Conservation (phyloP, 92 coral and sea anemone species). For the Pocillopora meandrina region DNA sequence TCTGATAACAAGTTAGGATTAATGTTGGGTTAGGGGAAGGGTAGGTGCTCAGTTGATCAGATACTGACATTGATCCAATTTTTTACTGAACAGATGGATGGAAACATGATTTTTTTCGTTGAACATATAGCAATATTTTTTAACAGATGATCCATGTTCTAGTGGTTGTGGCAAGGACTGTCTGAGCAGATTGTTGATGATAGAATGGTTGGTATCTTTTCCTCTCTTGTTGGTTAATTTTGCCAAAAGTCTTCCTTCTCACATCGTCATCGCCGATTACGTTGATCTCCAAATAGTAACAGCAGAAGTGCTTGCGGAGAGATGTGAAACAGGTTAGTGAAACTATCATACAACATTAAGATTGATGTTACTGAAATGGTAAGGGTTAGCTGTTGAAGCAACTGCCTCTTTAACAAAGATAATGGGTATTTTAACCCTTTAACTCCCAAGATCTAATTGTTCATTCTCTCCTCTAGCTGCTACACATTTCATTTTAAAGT, state of each 20-base stretch:
- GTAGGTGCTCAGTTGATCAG: no score
- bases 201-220: constrained; percentile 75
- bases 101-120: neutral
- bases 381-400: no score
- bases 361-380: neutral
- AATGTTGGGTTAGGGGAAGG: no score
- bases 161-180: constrained; percentile 96
- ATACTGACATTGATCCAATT: no score
- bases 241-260: neutral
- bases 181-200: constrained; percentile 88
- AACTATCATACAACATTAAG: neutral
- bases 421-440: no score
- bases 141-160: constrained; percentile 65
- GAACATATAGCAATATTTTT: neutral
- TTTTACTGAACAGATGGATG: no score
- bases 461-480: no score
- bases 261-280: neutral
- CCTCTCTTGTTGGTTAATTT: no score
- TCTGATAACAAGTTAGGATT: no score
- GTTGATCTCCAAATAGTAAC: constrained; percentile 55
- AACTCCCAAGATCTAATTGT: no score
- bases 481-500: no score
- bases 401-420: no score
- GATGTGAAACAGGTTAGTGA: constrained; percentile 80
- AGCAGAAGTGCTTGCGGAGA: constrained; percentile 89